Percentiles rank a stretch among this genome's conserved stretches.
Conservation (phyloP, 2,888 invertebrate species). For the Diplazon laetatorius region DNA sequence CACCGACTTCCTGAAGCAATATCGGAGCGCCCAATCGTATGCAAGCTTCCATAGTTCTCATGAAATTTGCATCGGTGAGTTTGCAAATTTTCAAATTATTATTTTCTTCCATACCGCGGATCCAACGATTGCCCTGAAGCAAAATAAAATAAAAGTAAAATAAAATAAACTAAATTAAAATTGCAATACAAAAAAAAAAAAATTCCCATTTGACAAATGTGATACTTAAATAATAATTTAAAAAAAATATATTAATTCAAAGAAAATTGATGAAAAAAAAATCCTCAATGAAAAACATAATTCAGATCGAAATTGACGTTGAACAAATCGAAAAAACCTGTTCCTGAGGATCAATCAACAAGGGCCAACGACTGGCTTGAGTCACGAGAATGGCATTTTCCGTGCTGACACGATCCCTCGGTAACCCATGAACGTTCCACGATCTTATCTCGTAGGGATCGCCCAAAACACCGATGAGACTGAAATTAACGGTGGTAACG, state of each 20-base stretch:
- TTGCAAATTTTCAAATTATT: constrained; percentile 91
- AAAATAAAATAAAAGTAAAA: background rate
- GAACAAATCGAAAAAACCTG: constrained; percentile 85
- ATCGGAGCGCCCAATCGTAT: constrained; percentile 93
- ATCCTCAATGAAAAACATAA: background rate
- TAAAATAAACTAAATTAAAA: no score
- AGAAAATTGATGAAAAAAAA: background rate
- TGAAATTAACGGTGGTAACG: constrained; percentile 88
- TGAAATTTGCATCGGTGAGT: constrained; percentile 89
- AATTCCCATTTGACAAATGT: background rate
- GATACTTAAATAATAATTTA: background rate
- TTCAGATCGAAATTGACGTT: background rate
- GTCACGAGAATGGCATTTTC: constrained; percentile 97
- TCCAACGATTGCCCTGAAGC: constrained; percentile 93
- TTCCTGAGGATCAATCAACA: constrained; percentile 98
- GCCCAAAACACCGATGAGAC: constrained; percentile 88
- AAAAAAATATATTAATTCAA: no score
- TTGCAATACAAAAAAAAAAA: background rate
- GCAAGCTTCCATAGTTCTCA: constrained; percentile 91
- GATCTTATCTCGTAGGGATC: constrained; percentile 93
- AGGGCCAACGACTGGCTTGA: constrained; percentile 91
- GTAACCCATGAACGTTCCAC: constrained; percentile 95
- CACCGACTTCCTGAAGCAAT: constrained; percentile 94
- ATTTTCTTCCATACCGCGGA: constrained; percentile 92
- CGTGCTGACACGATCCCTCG: constrained; percentile 93